Percentiles rank a stretch among this genome's conserved stretches.
These are phyloP conservation scores for Petromus typicus DNA, from an alignment of 2,113 vertebrate genomes.

Conservation along the genomic window DNA sequence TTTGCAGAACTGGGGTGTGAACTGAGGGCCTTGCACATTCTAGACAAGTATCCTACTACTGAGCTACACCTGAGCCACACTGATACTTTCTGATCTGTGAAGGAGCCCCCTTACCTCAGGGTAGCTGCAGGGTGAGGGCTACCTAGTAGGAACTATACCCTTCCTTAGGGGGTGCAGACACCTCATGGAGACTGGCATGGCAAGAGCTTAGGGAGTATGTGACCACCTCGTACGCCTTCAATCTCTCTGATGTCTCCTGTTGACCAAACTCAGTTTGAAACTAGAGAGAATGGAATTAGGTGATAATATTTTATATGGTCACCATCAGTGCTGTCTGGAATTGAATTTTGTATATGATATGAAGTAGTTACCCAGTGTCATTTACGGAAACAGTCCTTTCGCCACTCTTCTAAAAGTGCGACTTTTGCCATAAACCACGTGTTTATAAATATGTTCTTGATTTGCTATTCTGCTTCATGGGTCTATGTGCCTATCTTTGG, in stretches of 20 bases:
- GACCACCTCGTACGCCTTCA: neutral
- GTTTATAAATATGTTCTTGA: neutral
- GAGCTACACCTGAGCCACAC: neutral
- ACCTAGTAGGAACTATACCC: neutral
- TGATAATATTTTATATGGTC: neutral
- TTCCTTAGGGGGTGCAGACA: neutral
- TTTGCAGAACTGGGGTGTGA: too few relatives aligned
- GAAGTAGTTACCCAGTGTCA: neutral
- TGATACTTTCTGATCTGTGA: neutral
- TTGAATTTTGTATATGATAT: neutral
- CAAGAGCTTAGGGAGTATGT: neutral
- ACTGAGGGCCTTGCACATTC: neutral
- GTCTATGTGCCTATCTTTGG: neutral
- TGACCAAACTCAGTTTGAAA: neutral
- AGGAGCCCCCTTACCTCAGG: neutral
- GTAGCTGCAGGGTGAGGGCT: neutral
- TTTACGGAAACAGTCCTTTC: neutral
- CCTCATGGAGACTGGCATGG: neutral
- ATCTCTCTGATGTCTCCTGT: neutral
- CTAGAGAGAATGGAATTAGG: neutral
- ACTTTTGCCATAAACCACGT: neutral
- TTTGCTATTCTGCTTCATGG: neutral
- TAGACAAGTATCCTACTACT: neutral
- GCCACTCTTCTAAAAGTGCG: neutral
- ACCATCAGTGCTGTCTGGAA: neutral